Evolutionary conservation across 2,888 invertebrate species (phyloP), one percentile per base, ranked within the genome.

Genomic region (Drosophila vallismaia): DNA sequence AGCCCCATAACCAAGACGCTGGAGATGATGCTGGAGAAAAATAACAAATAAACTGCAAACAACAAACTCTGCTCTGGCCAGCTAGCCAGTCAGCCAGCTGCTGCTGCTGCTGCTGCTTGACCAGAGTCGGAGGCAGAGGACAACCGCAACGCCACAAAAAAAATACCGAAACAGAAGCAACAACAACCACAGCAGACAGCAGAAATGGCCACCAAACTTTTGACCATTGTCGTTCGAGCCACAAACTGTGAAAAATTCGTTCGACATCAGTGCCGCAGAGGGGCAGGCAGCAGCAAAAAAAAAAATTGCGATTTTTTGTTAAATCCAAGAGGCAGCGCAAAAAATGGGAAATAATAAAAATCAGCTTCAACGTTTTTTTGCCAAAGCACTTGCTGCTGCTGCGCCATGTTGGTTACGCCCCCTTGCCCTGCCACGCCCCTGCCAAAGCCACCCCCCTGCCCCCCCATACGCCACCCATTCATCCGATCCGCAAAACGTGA

Each of bases 331-430:
- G 50, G 57, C 49, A 57, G 40, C 14, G 36, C 10, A 40, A 68
- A 68, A 66, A 57, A 44, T 54, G 67, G 42, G 63, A 59, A 73
- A 72, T 71, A 66, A 72, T 70, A 82, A 82, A 81, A 83, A 83
- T 86, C 77, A 63, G 77, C 80, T 69, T 67, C 62, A 76, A 64
- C 78, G n/a, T n/a, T n/a, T 67, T 56, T 69, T 69, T 69, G 59
- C 74, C 85, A 76, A 72, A 76, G 85, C 80, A 81, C 85, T 80
- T 84, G 75, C 71, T 78, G 84, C 82, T 84, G 75, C 71, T 78
- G 84, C 82, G 82, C 82, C 86, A 82, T 86, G 82, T 86, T 82
- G 86, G 84, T 77, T 77, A 82, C 81, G 82, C 82, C 81, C 54
- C 60, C 42, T 36, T 46, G 40, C 10, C 9, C 63, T 24, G 46